Base-by-base conservation (phyloP, 53 echinoderm and acorn worm species). In the Glandiceps talaboti region DNA sequence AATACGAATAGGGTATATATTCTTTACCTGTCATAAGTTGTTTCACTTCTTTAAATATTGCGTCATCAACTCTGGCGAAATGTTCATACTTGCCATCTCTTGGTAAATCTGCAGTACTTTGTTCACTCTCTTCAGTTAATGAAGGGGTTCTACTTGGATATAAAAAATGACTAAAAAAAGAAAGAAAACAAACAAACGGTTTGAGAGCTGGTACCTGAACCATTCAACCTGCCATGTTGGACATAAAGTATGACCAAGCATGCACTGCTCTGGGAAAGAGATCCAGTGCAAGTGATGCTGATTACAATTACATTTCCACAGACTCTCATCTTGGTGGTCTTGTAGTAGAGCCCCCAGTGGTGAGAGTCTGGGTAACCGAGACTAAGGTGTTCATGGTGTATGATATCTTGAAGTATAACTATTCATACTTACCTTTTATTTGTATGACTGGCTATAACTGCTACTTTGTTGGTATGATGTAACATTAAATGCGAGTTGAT, bases 401-500 rank as follows among this genome's bases (percentile, higher is more conserved):
- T n/a, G n/a, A n/a, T n/a, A n/a, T n/a, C n/a, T n/a, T n/a, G n/a
- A n/a, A n/a, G n/a, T n/a, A n/a, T n/a, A n/a, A n/a, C n/a, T n/a
- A n/a, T n/a, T n/a, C n/a, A n/a, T 14, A 33, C 79, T 79, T 81
- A 92, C 95, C 95, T 95, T 79, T 92, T 90, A 90, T 95, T 91
- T 72, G 95, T 92, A 78, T 95, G 95, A 78, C 95, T 95, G 1
- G 92, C 95, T 74, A 95, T 95, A 26, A 95, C 85, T 28, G 92
- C 92, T 33, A 92, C 87, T 80, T 90, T 85, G 83, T 95, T 95
- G 33, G 82, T 84, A 29, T 90, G 83, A 33, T 85, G 89, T 81
- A 92, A 87, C 95, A 95, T 92, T n/a, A 91, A 75, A 80, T 95
- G 95, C 12, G 92, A 90, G 79, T 95, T 95, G 77, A 95, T 80